Conservation (phyloP, 2,888 invertebrate genomes). For the Operophtera brumata region DNA sequence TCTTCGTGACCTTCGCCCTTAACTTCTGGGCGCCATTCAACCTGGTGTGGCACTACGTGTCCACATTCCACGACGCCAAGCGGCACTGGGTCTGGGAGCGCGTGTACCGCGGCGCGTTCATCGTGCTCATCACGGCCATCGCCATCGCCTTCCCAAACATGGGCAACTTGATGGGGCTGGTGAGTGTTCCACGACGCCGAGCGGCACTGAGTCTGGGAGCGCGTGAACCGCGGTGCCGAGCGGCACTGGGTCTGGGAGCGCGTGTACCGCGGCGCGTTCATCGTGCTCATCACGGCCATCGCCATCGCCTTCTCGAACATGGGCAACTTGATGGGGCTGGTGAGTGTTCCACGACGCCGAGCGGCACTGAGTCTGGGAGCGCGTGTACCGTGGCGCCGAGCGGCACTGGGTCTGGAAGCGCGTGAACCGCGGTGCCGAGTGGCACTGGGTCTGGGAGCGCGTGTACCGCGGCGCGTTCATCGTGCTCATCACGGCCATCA, state of each 20-base stretch:
- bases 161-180: slow-evolving; percentile 71
- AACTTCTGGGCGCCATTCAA: slow-evolving; percentile 76
- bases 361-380: no score
- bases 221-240: no score
- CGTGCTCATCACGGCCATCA: slow-evolving; percentile 55
- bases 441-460: slow-evolving; percentile 69
- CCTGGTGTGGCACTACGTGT: slow-evolving; percentile 67
- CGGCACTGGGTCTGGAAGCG: slow-evolving; percentile 69
- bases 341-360: slow-evolving; percentile 54
- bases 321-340: slow-evolving; percentile 71
- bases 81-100: slow-evolving; percentile 69
- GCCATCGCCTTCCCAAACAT: slow-evolving; percentile 71
- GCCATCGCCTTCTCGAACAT: slow-evolving; percentile 71
- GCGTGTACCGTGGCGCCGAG: no score
- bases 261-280: slow-evolving; percentile 57
- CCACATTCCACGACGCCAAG: slow-evolving; percentile 54
- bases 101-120: slow-evolving; percentile 57
- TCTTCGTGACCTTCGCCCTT: slow-evolving; percentile 70
- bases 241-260: slow-evolving; percentile 69
- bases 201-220: no score
- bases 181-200: slow-evolving; percentile 54
- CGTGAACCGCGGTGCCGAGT: no score
- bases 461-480: slow-evolving; percentile 61
- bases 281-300: slow-evolving; percentile 56
- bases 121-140: slow-evolving; percentile 56